Evolutionary conservation across 1,140 invertebrate genomes (phyloP), one percentile per base, ranked within the genome.

Genomic region (Drosophila hydei): DNA sequence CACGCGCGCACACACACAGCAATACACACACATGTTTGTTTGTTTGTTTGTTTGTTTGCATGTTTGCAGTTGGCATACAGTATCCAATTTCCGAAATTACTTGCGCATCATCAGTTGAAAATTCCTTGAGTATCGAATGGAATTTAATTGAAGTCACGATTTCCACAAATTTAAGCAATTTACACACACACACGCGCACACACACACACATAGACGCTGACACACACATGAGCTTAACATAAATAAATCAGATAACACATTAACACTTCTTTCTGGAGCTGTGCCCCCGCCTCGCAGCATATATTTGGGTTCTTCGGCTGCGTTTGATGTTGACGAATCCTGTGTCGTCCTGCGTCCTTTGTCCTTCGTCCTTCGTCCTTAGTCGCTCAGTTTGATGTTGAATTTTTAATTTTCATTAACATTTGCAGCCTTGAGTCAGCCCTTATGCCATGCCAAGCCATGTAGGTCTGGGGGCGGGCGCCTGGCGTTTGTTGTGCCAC

Each of bases 71-170:
- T 76, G 75, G 72, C 69, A 83, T 69, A 89, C 75, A 88, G 77
- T 88, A 88, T 89, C 79, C 84, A 88, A 88, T 88, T 88, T 89
- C 84, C 55, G 68, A 84, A 88, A 88, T 88, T 88, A 88, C 84
- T 88, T 88, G 84, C 84, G 79, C 84, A 88, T 83, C 83, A 88
- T 88, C 76, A 78, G 79, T 51, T 69, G 76, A 75, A 88, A 88
- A 89, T 88, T 88, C 84, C 84, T 84, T 89, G 84, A 89, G 79
- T 89, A 89, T 89, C 85, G 85, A 89, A 89, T 88, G 85, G 85
- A 89, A 89, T 89, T 89, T 89, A 89, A 89, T 89, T 89, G 85
- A 89, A 89, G 85, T 89, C 85, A 89, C 85, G 85, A 80, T 79
- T 81, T 81, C 54, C 75, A 88, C 83, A 88, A 79, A 89, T 89